Base-by-base conservation (phyloP, 1,140 invertebrate species). In the Cotesia chilonis region DNA sequence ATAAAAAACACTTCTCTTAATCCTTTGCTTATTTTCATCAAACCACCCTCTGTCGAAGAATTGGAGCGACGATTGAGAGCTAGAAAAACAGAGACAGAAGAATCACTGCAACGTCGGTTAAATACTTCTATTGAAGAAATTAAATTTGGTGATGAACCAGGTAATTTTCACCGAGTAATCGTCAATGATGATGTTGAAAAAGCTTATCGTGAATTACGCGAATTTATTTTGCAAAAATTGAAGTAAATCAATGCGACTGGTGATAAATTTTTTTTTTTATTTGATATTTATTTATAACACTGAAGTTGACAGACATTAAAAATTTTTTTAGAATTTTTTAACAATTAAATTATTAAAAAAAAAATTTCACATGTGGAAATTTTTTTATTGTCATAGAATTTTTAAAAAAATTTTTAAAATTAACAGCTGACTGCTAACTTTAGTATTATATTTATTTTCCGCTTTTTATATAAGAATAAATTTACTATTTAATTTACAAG, bases 71-170 rank as follows among this genome's bases (percentile, higher is more conserved):
- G 98, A 65, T 88, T 99, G 14, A 84, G 90, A 12, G 88, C 84
- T 47, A 89, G 98, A 67, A 92, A 94, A 61, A 98, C 96, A 4
- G 98, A 99, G 88, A 94, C 94, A 14, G 94, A 95, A 78, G 96
- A 98, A 73, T 92, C 92, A 74, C 83, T 99, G 3, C 81, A 89
- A 70, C 92, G 91, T 75, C 89, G 97, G 74, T 86, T 98, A 6
- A 85, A 90, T 28, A 89, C 89, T 65, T 96, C 96, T 0, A 82
- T 88, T 76, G 83, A 89, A 76, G 97, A 99, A 87, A 88, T 99
- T 51, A 90, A 92, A 82, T 99, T 94, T 89, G 95, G 96, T 92
- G 88, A 80, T 28, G 9, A 36, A 7, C 9, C 17, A 12, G 59
- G 59, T 60, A 36, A 60, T 36, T 35, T 60, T 36, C 17, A 36